Base-by-base conservation (phyloP, 2,113 vertebrate species). In the Callocephalon fimbriatum region DNA sequence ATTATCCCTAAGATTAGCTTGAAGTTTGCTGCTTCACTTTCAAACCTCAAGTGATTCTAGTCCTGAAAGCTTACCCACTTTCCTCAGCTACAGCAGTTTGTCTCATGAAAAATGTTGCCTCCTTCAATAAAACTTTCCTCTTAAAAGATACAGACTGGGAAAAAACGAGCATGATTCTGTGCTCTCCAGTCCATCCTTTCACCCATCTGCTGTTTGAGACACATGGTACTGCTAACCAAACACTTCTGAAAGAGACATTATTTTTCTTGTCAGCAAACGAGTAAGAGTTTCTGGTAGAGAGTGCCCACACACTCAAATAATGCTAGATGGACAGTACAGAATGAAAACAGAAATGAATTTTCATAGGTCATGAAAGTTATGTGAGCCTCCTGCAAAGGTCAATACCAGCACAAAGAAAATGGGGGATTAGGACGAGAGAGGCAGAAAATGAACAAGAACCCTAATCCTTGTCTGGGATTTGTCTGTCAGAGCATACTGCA, bases 1-100 rank as follows among this genome's bases (percentile, higher is more conserved):
- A 87, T 96, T 96, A 91, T 75, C 86, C 54, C 76, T 67, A 75
- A 93, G 81, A 91, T 91, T 71, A 94, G 80, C 35, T 53, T 59
- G 59, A 84, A 81, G 89, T 91, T 94, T 74, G 50, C 68, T 84
- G 79, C 80, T 74, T 74, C 63, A 86, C 63, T 86, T 63, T 77
- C 68, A 86, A 48, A 92, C 76, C 51, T 84, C 54, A 84, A 90
- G 40, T 59, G 76, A 16, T 70, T 63, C 51, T 63, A 2, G 38
- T 59, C 67, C 93, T 93, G 38, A 81, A 47, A 88, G 75, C 22
- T 59, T 9, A 17, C 15, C 65, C 92, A 42, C 54, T 62, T 44
- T 48, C 75, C 54, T 70, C 88, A 92, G 82, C 82, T 80, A 16
- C n/a, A 15, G 15, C 12, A 40, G 16, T 70, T 35, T 70, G 48